Conservation (phyloP, 2,797 vertebrate genomes). For the Coccyzus lansbergi region DNA sequence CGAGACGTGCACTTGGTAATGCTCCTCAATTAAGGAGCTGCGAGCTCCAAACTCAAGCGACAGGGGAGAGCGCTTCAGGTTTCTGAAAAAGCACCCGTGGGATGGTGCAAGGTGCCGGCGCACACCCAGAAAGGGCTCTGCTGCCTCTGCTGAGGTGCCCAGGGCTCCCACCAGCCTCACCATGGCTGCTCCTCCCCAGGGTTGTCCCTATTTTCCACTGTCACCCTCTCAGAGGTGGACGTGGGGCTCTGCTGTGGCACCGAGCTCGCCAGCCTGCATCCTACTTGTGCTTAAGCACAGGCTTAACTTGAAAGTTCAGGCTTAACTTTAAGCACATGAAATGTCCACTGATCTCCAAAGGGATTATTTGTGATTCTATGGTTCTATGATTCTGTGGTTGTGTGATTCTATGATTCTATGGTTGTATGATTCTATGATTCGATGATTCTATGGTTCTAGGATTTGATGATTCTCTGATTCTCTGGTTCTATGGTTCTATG, state of each 20-base stretch:
- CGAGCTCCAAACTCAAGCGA: neutral
- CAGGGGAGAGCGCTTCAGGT: neutral
- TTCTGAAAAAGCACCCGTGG: fast-evolving
- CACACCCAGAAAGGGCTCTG: fast-evolving
- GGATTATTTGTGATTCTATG: neutral
- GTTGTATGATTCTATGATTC: too few species aligned
- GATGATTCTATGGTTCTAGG: too few species aligned
- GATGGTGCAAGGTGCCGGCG: fast-evolving
- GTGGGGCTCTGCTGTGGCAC: fast-evolving
- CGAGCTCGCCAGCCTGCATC: neutral
- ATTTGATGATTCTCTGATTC: too few species aligned
- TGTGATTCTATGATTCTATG: too few species aligned
- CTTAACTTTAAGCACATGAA: neutral
- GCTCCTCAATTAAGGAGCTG: neutral
- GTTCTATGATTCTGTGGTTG: too few species aligned
- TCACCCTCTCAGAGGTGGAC: neutral
- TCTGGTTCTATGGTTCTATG: too few species aligned
- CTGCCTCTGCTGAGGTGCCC: neutral
- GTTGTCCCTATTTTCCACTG: fast-evolving
- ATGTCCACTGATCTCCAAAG: neutral
- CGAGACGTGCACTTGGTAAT: neutral
- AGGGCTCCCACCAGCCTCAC: neutral
- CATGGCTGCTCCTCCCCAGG: fast-evolving
- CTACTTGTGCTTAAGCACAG: neutral
- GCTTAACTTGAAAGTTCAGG: too few species aligned